These are phyloP conservation scores for Phainopepla nitens DNA, from an alignment of 2,113 vertebrate genomes.

Conservation along the genomic window DNA sequence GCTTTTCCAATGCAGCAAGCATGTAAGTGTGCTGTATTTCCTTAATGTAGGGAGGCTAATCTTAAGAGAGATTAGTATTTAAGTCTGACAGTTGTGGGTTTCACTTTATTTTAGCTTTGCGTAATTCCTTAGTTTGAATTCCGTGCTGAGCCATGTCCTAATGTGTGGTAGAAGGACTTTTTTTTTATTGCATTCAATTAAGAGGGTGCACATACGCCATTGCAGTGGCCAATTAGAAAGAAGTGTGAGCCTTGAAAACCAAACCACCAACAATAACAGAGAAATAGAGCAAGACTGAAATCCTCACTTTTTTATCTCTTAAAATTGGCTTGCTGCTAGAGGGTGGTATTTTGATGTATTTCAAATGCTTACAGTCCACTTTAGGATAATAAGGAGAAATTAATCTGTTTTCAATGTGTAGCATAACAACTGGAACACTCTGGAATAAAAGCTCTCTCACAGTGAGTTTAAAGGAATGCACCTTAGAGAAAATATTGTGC, in stretches of 20 bases:
- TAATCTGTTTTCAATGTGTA: background rate
- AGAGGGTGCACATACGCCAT: background rate
- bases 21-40: background rate
- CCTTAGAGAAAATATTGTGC: background rate
- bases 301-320: background rate
- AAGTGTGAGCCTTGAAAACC: conserved; percentile 15
- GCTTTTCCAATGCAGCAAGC: background rate
- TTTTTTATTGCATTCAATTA: background rate
- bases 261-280: background rate
- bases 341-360: background rate
- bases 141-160: background rate
- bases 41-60: background rate
- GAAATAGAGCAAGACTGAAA: background rate
- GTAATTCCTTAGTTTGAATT: conserved; percentile 9
- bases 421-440: background rate
- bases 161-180: background rate
- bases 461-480: background rate
- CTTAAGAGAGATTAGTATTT: background rate
- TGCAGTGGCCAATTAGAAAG: background rate
- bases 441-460: background rate
- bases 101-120: background rate
- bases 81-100: background rate
- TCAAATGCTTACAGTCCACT: background rate
- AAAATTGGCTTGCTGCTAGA: background rate
- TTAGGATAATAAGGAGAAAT: background rate